Conservation (phyloP, 2,888 invertebrate genomes). For the Caradrina kadenii region DNA sequence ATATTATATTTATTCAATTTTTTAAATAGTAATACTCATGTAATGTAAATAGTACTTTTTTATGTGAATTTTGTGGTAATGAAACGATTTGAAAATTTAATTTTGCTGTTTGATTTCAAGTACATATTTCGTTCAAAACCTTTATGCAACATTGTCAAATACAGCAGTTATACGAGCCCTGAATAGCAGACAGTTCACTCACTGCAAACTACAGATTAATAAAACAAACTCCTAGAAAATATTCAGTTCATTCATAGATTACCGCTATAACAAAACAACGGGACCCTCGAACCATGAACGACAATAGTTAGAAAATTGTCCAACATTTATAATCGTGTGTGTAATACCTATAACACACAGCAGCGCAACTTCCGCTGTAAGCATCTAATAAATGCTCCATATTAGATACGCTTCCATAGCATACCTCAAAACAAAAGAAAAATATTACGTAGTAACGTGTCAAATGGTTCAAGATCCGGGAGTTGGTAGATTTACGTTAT, state of each 20-base stretch:
- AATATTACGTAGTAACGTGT: too few species aligned
- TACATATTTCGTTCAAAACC: neutral
- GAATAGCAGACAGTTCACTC: neutral
- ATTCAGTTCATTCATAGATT: neutral
- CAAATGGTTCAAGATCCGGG: too few species aligned
- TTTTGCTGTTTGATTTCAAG: conserved; percentile 63
- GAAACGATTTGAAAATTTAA: conserved; percentile 65
- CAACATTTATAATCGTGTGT: conserved; percentile 29
- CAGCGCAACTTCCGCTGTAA: conserved; percentile 50
- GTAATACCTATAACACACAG: conserved; percentile 33
- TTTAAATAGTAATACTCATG: conserved; percentile 77
- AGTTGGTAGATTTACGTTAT: too few species aligned
- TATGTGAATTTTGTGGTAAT: conserved; percentile 73
- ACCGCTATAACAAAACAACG: conserved; percentile 23
- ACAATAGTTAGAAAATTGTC: conserved; percentile 24
- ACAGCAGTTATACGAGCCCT: neutral
- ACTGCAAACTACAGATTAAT: neutral
- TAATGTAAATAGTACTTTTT: conserved; percentile 80
- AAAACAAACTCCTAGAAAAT: too few species aligned
- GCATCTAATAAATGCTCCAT: conserved; percentile 24
- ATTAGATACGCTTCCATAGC: conserved; percentile 43
- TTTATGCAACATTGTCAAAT: neutral
- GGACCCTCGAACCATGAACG: conserved; percentile 31
- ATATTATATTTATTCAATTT: conserved; percentile 69
- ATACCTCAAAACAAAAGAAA: conserved; percentile 10